Evolutionary conservation across 2,797 vertebrate genomes (phyloP).

Genomic region (Enoplosus armatus): DNA sequence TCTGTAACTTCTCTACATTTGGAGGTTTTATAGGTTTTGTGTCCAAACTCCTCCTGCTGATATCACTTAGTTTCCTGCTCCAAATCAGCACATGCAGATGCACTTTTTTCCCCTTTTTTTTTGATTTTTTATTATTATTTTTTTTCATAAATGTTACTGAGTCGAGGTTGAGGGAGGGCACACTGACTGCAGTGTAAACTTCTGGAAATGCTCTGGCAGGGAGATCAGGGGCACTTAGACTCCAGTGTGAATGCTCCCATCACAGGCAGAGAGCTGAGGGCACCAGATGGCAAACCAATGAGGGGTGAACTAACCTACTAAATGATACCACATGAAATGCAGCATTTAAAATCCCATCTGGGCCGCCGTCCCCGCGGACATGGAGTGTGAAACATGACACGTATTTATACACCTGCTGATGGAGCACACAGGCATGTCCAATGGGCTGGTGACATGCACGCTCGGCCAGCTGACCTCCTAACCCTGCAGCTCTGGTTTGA

Average conservation of each 20-base stretch:
- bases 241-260: conserved; percentile 65
- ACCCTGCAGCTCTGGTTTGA: conserved; percentile 66
- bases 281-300: conserved; percentile 95
- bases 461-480: conserved; percentile 75
- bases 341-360: conserved; percentile 93
- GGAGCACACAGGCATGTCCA: conserved; percentile 79
- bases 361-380: conserved; percentile 81
- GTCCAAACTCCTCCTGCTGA: conserved; percentile 26
- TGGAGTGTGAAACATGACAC: conserved; percentile 83
- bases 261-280: conserved; percentile 76
- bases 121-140: not conserved
- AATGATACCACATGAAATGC: conserved; percentile 89
- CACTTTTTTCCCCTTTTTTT: not conserved
- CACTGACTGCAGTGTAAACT: conserved; percentile 56
- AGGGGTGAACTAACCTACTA: conserved; percentile 94
- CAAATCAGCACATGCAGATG: not conserved
- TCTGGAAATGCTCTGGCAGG: conserved; percentile 52
- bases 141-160: conserved; percentile 18
- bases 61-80: conserved; percentile 1
- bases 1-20: conserved; percentile 6
- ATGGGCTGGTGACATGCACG: conserved; percentile 78
- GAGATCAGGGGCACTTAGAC: conserved; percentile 57
- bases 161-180: conserved; percentile 18
- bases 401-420: conserved; percentile 86
- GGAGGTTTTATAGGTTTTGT: conserved; percentile 26